A percentile compares a stretch with the other conserved stretches of the same genome.
Evolutionary conservation across 1,140 invertebrate species (phyloP).

Genomic region (Drosophila elegans): DNA sequence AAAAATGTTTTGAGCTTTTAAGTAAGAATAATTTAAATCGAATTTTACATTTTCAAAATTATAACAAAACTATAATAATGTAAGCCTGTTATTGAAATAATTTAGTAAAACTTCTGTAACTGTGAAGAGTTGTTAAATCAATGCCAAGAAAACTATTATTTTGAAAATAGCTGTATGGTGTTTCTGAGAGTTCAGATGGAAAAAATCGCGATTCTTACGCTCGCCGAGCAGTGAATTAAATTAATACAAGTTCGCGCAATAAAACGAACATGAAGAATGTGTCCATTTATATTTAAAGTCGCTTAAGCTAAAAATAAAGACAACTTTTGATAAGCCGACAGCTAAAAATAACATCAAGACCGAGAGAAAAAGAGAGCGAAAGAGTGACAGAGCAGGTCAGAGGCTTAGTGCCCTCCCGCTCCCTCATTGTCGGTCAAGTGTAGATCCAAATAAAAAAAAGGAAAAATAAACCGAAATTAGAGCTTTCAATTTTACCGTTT

Average conservation of each 20-base stretch:
- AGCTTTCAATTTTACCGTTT: conserved; percentile 34
- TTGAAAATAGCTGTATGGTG: not conserved
- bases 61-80: no score
- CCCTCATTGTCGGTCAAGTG: conserved; percentile 40
- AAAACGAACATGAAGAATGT: conserved; percentile 46
- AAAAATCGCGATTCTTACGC: conserved; percentile 38
- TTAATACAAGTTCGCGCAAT: conserved; percentile 72
- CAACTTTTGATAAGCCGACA: conserved; percentile 67
- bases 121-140: no score
- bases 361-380: not conserved
- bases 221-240: conserved; percentile 65
- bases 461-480: conserved; percentile 17
- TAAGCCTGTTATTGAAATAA: no score
- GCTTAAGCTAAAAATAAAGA: conserved; percentile 65
- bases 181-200: conserved; percentile 7
- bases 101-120: no score
- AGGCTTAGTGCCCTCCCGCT: conserved; percentile 29
- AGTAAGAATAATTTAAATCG: no score
- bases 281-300: conserved; percentile 62
- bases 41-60: no score
- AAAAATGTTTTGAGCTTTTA: no score
- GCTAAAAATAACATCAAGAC: conserved; percentile 54
- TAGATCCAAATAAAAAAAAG: conserved; percentile 17
- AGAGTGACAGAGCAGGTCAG: conserved; percentile 45
- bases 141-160: not conserved